phyloP scores from a whole-genome alignment of 2,888 invertebrate species.

The Acanthoscelides obtectus region DNA sequence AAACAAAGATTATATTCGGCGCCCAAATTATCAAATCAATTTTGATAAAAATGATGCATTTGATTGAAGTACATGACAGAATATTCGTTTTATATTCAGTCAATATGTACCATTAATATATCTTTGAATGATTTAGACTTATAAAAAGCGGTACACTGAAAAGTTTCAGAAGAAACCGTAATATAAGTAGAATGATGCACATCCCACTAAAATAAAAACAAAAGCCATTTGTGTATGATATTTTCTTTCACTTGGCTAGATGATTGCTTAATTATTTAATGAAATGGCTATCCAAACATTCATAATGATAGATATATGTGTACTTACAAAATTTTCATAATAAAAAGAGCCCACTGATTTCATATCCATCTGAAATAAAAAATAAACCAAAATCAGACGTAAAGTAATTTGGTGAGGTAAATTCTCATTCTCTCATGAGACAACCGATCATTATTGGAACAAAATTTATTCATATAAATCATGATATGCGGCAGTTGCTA shows the following conservation, averaged over 20 bases:
- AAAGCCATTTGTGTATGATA: neutral
- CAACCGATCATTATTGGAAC: slow-evolving; percentile 13
- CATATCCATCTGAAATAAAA: slow-evolving; percentile 87
- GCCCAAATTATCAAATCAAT: no score
- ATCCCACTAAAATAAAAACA: neutral
- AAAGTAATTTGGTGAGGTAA: neutral
- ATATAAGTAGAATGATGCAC: neutral
- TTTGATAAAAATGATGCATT: no score
- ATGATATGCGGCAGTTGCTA: slow-evolving; percentile 43
- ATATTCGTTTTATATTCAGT: no score
- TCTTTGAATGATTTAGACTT: no score
- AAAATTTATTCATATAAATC: slow-evolving; percentile 39
- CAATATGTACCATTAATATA: no score
- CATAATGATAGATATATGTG: neutral
- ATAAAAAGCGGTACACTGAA: no score
- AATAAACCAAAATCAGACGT: slow-evolving; percentile 12
- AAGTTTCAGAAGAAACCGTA: no score
- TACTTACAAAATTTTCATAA: slow-evolving; percentile 95
- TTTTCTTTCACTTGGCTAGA: neutral
- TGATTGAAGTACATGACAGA: no score
- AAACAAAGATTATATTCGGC: no score
- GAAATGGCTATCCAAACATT: neutral
- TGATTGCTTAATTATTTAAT: neutral
- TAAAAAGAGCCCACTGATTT: slow-evolving; percentile 94
- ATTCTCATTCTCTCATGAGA: neutral